Evolutionary conservation across 2,113 vertebrate genomes (phyloP).

Genomic region (Tylochromis polylepis): DNA sequence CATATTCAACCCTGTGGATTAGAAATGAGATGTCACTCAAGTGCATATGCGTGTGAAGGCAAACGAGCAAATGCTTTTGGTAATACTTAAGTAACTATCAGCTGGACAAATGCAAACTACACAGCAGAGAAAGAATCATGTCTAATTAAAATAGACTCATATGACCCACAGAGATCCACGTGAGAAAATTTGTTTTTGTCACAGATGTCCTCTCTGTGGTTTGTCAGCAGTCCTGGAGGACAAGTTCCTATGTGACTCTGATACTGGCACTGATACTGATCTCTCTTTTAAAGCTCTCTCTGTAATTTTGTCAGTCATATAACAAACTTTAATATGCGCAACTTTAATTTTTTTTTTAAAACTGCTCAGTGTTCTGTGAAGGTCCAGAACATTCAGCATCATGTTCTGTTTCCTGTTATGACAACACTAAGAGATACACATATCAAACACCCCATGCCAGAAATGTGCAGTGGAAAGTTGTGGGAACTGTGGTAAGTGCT

Average conservation of each 20-base stretch:
- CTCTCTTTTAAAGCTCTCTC: not conserved
- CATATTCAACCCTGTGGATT: not conserved
- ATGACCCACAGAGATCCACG: not conserved
- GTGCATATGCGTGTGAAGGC: not conserved
- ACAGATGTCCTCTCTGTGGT: not conserved
- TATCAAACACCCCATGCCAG: not conserved
- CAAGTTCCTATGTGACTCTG: rapidly evolving
- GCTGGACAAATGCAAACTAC: not conserved
- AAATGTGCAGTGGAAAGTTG: not conserved
- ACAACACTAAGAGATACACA: not conserved
- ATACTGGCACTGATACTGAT: not conserved
- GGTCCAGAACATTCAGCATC: not conserved
- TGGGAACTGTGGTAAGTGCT: constrained; percentile 26
- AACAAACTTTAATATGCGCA: not conserved
- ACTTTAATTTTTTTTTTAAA: not conserved
- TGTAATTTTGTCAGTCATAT: not conserved
- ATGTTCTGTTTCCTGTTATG: not conserved
- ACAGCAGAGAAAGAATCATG: not conserved
- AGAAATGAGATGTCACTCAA: not conserved
- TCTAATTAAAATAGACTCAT: not conserved
- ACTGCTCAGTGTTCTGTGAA: rapidly evolving
- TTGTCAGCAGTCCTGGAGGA: not conserved
- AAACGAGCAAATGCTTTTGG: not conserved
- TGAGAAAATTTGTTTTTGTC: not conserved
- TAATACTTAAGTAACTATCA: not conserved